Evolutionary conservation across 2,797 vertebrate genomes (phyloP).

Genomic region (Danio jaintianensis): DNA sequence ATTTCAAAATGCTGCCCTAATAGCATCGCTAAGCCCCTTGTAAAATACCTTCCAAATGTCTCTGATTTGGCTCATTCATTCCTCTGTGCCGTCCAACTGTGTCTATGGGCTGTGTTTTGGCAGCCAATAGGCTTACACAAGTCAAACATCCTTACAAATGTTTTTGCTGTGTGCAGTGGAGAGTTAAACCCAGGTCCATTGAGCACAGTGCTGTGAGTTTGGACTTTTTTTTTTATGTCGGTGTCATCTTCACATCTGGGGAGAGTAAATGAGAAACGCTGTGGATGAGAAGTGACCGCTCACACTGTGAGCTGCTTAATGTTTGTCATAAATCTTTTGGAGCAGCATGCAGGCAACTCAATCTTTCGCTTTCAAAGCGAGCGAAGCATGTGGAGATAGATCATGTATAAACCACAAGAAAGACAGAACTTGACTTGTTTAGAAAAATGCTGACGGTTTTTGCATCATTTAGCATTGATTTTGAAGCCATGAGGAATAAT

Average conservation of each 20-base stretch:
- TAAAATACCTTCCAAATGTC: conserved; percentile 28
- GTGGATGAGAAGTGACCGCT: conserved; percentile 42
- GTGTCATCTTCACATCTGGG: conserved; percentile 36
- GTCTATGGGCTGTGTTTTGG: conserved; percentile 36
- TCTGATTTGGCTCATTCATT: conserved; percentile 8
- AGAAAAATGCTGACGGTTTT: conserved; percentile 17
- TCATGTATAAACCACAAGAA: conserved; percentile 37
- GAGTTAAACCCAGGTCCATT: neutral
- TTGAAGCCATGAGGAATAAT: neutral
- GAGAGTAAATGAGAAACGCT: conserved; percentile 33
- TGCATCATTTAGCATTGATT: conserved; percentile 14
- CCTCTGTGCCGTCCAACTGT: conserved; percentile 32
- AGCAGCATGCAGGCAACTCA: conserved; percentile 32
- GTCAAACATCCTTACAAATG: conserved; percentile 14
- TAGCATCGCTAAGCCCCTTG: conserved; percentile 18
- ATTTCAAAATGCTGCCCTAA: conserved; percentile 15
- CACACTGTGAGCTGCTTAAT: conserved; percentile 42
- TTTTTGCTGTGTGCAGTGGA: conserved; percentile 30
- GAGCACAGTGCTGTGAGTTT: conserved; percentile 1
- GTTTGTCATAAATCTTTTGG: conserved; percentile 54
- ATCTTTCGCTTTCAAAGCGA: conserved; percentile 24
- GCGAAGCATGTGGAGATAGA: conserved; percentile 36
- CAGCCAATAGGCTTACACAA: neutral
- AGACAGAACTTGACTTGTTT: conserved; percentile 16
- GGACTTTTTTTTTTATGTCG: neutral